Base-by-base conservation (phyloP, 1,140 invertebrate species). In the Solen grandis region DNA sequence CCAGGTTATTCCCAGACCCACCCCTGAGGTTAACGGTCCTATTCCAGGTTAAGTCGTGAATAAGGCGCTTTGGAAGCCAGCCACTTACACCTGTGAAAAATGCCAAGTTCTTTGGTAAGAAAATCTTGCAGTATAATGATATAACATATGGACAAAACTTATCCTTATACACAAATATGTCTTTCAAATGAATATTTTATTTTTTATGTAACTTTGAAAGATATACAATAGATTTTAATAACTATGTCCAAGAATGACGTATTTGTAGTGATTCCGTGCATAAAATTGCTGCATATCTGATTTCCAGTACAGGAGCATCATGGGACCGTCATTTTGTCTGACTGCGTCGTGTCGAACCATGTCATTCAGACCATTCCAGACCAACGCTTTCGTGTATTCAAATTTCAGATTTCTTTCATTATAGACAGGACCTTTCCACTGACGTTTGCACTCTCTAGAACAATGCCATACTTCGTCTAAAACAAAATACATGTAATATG, bases 251-350 rank as follows among this genome's bases (percentile, higher is more conserved):
- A 70, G 50, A 41, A 70, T 70, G 13, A 54, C 27, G 66, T 70
- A 54, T 25, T 70, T 54, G 1, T 41, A 29, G 66, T 70, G 46
- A 35, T 70, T 70, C 13, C 55, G 31, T 16, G 29, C 55, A 4
- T 31, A n/a, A n/a, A 10, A 57, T 57, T 22, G n/a, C 29, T 19
- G 5, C 5, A 57, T 5, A 27, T 57, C 54, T 33, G n/a, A 31
- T 25, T 69, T 69, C 65, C 65, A 69, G 27, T 46, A 69, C 27
- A 50, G 19, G 8, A 27, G 25, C 65, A 69, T 69, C 65, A 69
- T 69, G 10, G 31, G 31, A 27, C 65, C 65, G 52, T 69, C 38
- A 50, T 69, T 69, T 22, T 41, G 38, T 22, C 19, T 2, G 31
- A 69, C 10, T 27, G 65, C 65, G 13, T 69, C 36, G 27, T 16